Percentiles rank a stretch among this genome's conserved stretches.
Conservation (phyloP, 64 coral and sea anemone genomes). For the Stichodactyla mertensii region DNA sequence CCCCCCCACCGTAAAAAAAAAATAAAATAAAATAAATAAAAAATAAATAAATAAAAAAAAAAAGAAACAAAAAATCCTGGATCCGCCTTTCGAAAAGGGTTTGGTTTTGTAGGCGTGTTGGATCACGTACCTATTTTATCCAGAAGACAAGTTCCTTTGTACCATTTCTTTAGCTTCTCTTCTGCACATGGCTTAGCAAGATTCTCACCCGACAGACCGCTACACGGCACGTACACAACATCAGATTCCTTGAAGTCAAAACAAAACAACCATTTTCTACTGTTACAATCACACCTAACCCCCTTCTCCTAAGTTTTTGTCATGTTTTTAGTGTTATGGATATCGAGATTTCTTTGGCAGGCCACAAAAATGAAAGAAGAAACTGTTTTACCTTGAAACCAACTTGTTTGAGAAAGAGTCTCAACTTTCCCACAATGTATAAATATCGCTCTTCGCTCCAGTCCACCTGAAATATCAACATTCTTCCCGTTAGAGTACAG, state of each 20-base stretch:
- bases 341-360: no score
- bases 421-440: conserved; percentile 79
- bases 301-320: no score
- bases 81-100: no score
- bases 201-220: conserved; percentile 93
- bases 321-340: neutral
- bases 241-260: conserved; percentile 62
- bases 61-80: no score
- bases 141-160: conserved; percentile 74
- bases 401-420: conserved; percentile 84
- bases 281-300: neutral
- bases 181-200: conserved; percentile 44
- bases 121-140: conserved; percentile 81
- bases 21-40: no score
- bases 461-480: conserved; percentile 36
- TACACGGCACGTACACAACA: conserved; percentile 89
- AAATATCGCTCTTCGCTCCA: conserved; percentile 89
- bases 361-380: no score
- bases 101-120: no score
- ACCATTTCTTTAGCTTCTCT: conserved; percentile 52
- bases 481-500: no score
- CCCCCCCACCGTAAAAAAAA: no score
- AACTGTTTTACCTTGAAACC: conserved; percentile 76
- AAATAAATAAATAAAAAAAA: no score
- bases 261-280: neutral